Base-by-base conservation (phyloP, 2,797 vertebrate genomes). In the Neomorphus geoffroyi region DNA sequence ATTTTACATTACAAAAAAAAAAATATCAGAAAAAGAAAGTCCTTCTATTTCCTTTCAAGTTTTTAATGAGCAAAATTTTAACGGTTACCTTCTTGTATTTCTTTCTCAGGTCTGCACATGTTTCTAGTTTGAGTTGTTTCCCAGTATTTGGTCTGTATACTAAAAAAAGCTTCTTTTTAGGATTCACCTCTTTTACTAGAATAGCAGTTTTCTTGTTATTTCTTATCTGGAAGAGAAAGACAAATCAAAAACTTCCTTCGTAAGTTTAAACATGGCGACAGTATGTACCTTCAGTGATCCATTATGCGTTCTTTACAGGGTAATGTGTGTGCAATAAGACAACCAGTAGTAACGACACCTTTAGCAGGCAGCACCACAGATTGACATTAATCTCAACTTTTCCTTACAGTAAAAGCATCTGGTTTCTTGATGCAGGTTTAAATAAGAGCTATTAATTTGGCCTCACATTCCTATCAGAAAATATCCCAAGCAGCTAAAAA, bases 121-220 rank as follows among this genome's bases (percentile, higher is more conserved):
- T 98, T 98, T 99, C 99, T 97, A 99, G 97, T 96, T 99, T 99
- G 80, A 99, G 98, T 93, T 99, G 99, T 69, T 99, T 98, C 91
- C 99, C 99, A 9, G 99, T 99, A 98, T 99, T 99, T 79, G 99
- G 99, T 97, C 99, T 98, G 97, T 99, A 98, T 43, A 99, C 98
- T 97, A 99, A 98, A 97, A 99, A 99, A 85, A 99, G 98, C 93
- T 98, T 99, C 98, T 99, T 99, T 97, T 99, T 99, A 80, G 98
- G 97, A 96, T 99, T 99, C 90, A 99, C 98, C 97, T 99, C 99
- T 97, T 99, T 99, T 37, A 99, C 98, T 92, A 99, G 96, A 62
- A 99, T 99, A 85, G 99, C 98, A 0, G 99, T 99, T 97, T 99
- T 99, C 97, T 99, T 99, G 97, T 99, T 99, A 97, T 99, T 99